Percentiles rank a stretch among this genome's conserved stretches.
Conservation (phyloP, 2,113 vertebrate genomes). For the Myotis brandtii region DNA sequence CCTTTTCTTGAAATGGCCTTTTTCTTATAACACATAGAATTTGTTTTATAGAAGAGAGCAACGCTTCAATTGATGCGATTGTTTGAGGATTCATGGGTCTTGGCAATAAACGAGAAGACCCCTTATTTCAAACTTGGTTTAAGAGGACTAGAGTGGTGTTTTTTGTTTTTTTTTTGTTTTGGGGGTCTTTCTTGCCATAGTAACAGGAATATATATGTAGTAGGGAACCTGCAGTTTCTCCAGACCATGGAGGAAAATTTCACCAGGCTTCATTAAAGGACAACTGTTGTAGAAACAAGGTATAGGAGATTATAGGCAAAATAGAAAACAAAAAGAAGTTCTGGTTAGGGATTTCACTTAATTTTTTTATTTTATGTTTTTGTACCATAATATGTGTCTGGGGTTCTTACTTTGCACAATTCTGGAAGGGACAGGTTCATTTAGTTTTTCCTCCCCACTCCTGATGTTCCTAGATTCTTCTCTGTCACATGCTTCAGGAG, state of each 20-base stretch:
- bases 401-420: slow-evolving; percentile 23
- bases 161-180: neutral
- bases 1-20: slow-evolving; percentile 19
- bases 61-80: neutral
- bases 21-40: neutral
- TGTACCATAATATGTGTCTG: neutral
- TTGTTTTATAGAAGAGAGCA: neutral
- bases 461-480: slow-evolving; percentile 90
- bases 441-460: neutral
- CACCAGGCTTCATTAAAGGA: neutral
- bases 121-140: slow-evolving; percentile 51
- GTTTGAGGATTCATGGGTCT: neutral
- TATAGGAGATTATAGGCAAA: neutral
- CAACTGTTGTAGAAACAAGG: neutral
- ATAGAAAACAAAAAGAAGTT: neutral
- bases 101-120: neutral
- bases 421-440: slow-evolving; percentile 17
- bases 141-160: neutral
- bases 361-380: neutral
- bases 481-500: slow-evolving; percentile 92
- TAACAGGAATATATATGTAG: neutral
- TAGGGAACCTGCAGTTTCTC: neutral
- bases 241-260: neutral
- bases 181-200: neutral
- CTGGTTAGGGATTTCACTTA: neutral